Conservation (phyloP, 2,797 vertebrate genomes). For the Rhabdomys pumilio region DNA sequence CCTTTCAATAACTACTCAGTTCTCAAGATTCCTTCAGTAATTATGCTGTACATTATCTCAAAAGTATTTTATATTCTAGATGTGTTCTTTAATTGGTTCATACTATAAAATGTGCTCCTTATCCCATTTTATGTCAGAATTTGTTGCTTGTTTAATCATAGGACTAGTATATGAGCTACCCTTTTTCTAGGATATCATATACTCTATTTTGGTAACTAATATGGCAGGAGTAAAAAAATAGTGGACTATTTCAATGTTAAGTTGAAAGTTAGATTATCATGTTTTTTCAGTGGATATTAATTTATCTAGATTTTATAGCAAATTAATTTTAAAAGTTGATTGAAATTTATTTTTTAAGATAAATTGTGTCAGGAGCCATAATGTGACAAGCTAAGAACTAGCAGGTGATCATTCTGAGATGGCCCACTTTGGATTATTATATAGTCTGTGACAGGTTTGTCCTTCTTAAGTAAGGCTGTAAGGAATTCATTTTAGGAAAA, state of each 20-base stretch:
- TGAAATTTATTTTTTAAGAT: neutral
- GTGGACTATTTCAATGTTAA: neutral
- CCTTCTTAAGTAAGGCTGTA: too few species aligned
- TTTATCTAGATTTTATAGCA: neutral
- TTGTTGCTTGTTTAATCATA: neutral
- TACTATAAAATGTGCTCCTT: neutral
- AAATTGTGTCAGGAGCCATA: neutral
- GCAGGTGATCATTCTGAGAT: too few species aligned
- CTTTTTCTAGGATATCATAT: neutral
- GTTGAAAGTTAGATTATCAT: neutral
- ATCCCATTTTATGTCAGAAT: neutral
- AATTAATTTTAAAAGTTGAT: neutral
- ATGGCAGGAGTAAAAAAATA: neutral
- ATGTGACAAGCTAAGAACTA: too few species aligned
- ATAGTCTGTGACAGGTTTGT: too few species aligned
- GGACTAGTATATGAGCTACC: neutral
- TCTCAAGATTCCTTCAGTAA: constrained; percentile 51
- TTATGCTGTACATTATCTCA: constrained; percentile 40
- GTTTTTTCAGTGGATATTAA: neutral
- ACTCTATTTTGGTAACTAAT: neutral
- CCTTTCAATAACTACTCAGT: constrained; percentile 46
- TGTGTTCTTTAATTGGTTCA: constrained; percentile 63
- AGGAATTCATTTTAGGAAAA: too few species aligned
- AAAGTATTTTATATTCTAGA: constrained; percentile 10
- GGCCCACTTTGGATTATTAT: too few species aligned